Base-by-base conservation (phyloP, 2,797 vertebrate genomes). In the Etheostoma perlongum region DNA sequence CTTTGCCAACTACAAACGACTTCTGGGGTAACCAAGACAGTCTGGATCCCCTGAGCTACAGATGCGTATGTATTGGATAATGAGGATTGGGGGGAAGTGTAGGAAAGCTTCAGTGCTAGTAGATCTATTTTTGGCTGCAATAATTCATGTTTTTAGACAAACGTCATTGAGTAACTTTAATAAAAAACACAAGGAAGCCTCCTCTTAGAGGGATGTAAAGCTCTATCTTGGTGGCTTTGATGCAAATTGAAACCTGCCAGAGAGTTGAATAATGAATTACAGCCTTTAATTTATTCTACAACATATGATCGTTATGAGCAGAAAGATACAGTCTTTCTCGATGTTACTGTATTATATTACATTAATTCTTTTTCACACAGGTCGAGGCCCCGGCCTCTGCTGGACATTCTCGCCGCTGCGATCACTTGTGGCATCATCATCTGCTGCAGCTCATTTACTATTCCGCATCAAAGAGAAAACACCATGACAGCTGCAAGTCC, bases 361-460 rank as follows among this genome's bases (percentile, higher is more conserved):
- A 40, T 11, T 40, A 11, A 4, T 11, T 40, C 11, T 30, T 47
- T 47, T 27, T 19, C 14, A 40, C 44, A n/a, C 25, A 55, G 89
- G 87, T 91, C 83, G 87, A 89, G 83, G 85, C 71, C 82, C 7
- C 36, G 69, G 72, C 80, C 82, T 71, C 73, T 51, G 79, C 42
- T 25, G 68, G 86, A 85, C 72, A 21, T 49, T 67, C 65, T 78
- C 33, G 93, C 83, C 49, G 76, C 90, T 90, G 93, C 54, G 89
- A 85, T 40, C 80, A 73, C 88, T 91, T 66, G 88, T 77, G 88
- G 91, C 85, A 75, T 70, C 64, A 54, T 91, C 85, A 88, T 89
- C 91, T 86, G 84, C 88, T 81, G 85, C 87, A 71, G 85, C 88
- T 90, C 81, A 89, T 92, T 94, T 92, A 89, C 88, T 78, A 78